A percentile compares a stretch with the other conserved stretches of the same genome.
These are phyloP conservation scores for Oscheius sp. DNA, from an alignment of 2,888 invertebrate species.

Conservation along the genomic window DNA sequence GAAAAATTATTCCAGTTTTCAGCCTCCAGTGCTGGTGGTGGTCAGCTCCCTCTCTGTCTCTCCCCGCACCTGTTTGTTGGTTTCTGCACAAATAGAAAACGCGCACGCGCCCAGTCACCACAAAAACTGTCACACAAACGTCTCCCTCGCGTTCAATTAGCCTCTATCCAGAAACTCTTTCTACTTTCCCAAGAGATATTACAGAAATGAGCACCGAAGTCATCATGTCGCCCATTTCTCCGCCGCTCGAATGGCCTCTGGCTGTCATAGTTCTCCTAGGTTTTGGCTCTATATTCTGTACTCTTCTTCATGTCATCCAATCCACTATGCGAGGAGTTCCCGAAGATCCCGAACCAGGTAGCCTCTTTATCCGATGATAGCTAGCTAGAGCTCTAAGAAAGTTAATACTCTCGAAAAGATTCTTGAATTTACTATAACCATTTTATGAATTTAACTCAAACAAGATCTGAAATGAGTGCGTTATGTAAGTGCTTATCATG, in stretches of 20 bases:
- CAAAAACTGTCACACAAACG: background rate
- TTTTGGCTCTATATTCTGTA: conserved; percentile 17
- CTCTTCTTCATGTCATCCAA: conserved; percentile 14
- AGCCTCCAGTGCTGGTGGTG: no score
- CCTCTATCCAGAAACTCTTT: background rate
- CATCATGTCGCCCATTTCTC: conserved; percentile 19
- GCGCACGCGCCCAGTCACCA: conserved; percentile 10
- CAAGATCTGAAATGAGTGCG: no score
- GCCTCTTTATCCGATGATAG: background rate
- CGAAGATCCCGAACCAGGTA: conserved; percentile 17
- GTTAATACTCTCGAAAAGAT: no score
- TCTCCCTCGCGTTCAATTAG: background rate
- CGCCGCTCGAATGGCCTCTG: conserved; percentile 22
- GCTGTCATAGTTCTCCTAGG: conserved; percentile 19
- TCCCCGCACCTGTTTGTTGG: conserved; percentile 9
- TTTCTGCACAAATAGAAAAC: conserved; percentile 25
- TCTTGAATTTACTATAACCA: background rate
- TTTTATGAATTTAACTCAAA: no score
- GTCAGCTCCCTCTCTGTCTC: background rate
- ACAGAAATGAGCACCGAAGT: conserved; percentile 19
- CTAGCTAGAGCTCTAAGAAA: no score
- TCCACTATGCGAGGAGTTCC: conserved; percentile 6
- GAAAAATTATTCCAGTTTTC: no score
- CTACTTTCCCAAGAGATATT: background rate
- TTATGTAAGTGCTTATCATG: no score